phyloP scores from a whole-genome alignment of 2,113 vertebrate genomes.

The Zosterops pallidus region DNA sequence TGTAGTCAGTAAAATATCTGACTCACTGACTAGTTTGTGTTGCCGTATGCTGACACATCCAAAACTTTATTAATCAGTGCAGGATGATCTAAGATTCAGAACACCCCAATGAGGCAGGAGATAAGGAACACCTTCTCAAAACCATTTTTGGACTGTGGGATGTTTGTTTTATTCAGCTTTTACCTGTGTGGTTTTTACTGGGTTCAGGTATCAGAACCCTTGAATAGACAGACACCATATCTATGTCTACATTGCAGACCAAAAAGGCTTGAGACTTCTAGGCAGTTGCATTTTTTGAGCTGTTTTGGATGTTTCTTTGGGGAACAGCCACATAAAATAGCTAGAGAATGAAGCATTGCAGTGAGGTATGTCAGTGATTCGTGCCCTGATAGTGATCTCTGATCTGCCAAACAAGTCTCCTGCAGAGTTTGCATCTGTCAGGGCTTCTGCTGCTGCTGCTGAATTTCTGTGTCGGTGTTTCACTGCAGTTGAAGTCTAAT shows the following conservation, averaged over 20 bases:
- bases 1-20: not conserved
- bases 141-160: not conserved
- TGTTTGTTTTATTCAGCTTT: not conserved
- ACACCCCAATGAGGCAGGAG: not conserved
- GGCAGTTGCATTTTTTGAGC: not conserved
- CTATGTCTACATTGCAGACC: not conserved
- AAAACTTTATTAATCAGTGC: not conserved
- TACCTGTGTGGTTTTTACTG: not conserved
- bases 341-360: not conserved
- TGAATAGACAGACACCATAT: not conserved
- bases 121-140: not conserved
- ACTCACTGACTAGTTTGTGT: not conserved
- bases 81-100: not conserved
- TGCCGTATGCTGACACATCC: rapidly evolving
- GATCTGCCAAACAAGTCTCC: not conserved
- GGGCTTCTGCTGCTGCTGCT: not conserved
- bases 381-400: not conserved
- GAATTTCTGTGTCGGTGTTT: not conserved
- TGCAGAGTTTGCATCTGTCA: not conserved
- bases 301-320: not conserved
- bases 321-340: not conserved
- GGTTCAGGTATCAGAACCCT: not conserved
- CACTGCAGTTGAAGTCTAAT: not conserved
- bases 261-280: not conserved
- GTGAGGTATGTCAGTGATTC: not conserved